phyloP scores from a whole-genome alignment of 2,888 invertebrate genomes.

The Julus scandinavius region DNA sequence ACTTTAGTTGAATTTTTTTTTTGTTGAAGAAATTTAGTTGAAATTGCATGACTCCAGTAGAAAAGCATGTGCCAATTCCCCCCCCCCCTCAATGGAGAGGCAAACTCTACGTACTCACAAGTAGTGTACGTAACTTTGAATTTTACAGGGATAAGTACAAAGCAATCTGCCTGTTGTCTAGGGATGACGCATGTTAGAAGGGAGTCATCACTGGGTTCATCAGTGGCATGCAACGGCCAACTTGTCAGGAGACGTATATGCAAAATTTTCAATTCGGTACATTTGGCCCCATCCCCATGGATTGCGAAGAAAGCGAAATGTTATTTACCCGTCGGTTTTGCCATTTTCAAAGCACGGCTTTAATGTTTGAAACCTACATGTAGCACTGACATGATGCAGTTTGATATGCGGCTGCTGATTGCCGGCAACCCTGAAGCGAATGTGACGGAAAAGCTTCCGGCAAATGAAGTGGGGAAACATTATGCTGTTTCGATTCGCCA shows the following conservation, averaged over 20 bases:
- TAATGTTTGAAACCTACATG: background rate
- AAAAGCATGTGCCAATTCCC: no score
- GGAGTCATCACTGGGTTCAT: background rate
- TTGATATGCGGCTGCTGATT: slow-evolving; percentile 6
- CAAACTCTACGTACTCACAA: no score
- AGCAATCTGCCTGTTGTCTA: no score
- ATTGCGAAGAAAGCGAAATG: background rate
- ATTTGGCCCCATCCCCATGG: background rate
- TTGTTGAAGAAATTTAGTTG: no score
- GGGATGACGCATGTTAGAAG: no score
- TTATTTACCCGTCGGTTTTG: background rate
- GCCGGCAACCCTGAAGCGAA: background rate
- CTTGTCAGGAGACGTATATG: no score
- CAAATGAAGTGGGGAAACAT: slow-evolving; percentile 15
- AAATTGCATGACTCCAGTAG: no score
- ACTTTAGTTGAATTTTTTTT: no score
- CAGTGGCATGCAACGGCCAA: background rate
- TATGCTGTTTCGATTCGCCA: background rate
- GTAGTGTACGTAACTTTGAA: no score
- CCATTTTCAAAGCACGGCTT: background rate
- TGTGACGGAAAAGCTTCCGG: slow-evolving; percentile 33
- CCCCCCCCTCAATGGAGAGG: no score
- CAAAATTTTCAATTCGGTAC: background rate
- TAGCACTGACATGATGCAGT: slow-evolving; percentile 8
- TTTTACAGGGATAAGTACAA: no score